A percentile compares a stretch with the other conserved stretches of the same genome.
These are phyloP conservation scores for Lottia gigantea DNA, from an alignment of 2,888 invertebrate genomes.

Conservation along the genomic window DNA sequence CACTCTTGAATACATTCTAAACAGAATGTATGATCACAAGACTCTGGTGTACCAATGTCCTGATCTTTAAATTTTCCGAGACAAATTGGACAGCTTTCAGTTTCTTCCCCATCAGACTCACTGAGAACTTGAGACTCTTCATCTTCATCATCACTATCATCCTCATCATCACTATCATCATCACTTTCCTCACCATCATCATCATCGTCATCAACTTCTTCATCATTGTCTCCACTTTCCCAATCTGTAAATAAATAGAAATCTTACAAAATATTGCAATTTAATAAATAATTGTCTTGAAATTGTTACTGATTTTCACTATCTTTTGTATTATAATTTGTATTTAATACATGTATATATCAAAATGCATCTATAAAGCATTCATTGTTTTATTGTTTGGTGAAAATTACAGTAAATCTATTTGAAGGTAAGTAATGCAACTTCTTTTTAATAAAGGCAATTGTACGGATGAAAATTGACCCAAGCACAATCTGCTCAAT, in stretches of 20 bases:
- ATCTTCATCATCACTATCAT: constrained; percentile 32
- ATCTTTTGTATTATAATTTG: no score
- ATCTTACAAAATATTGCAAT: no score
- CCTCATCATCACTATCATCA: neutral
- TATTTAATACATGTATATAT: no score
- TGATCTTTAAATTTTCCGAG: constrained; percentile 80
- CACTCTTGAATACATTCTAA: constrained; percentile 90
- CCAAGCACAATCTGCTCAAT: no score
- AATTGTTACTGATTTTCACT: no score
- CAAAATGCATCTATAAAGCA: no score
- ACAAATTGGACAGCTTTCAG: constrained; percentile 83
- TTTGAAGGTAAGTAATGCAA: no score
- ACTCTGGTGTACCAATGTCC: constrained; percentile 86
- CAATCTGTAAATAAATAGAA: neutral
- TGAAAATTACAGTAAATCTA: no score
- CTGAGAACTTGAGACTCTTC: constrained; percentile 30
- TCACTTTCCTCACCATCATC: neutral
- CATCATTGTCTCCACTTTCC: neutral
- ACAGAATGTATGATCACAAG: constrained; percentile 91
- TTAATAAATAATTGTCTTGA: no score
- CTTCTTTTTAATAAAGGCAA: no score
- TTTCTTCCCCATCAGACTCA: constrained; percentile 44
- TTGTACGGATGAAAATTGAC: no score
- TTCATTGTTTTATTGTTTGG: no score
- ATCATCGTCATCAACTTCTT: neutral